Percentiles rank a stretch among this genome's conserved stretches.
Conservation (phyloP, 2,797 vertebrate species). For the Urophycis tenuis region DNA sequence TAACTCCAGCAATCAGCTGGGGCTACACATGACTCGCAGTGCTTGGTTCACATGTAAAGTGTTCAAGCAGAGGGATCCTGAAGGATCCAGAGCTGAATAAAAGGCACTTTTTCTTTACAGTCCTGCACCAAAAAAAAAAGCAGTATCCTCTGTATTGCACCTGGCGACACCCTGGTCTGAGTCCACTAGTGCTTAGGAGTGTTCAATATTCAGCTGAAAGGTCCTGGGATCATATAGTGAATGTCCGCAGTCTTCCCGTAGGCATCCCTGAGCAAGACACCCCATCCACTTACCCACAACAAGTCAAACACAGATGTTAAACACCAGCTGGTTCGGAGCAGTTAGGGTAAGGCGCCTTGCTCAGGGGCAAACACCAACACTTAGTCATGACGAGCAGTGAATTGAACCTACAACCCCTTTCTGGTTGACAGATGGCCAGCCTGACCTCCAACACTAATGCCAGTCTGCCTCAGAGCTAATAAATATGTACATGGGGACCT, state of each 20-base stretch:
- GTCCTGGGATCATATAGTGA: neutral
- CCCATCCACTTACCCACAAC: no score
- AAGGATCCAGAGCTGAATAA: neutral
- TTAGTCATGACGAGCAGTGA: neutral
- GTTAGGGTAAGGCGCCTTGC: neutral
- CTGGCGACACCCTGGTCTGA: neutral
- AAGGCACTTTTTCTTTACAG: neutral
- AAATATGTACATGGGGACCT: neutral
- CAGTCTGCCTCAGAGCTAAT: neutral
- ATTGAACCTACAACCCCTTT: neutral
- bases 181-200: neutral
- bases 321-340: neutral
- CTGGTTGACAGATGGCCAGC: neutral
- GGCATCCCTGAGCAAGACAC: neutral
- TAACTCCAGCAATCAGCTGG: neutral
- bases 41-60: neutral
- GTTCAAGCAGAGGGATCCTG: neutral
- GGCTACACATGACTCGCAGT: neutral
- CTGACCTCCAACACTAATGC: neutral
- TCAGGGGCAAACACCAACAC: neutral
- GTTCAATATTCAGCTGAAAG: neutral
- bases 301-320: neutral
- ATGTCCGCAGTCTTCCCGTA: neutral
- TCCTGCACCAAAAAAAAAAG: neutral
- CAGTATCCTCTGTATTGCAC: neutral